These are phyloP conservation scores for Oryctolagus cuniculus DNA, from an alignment of 2,113 vertebrate species.

Conservation along the genomic window mOryCun1.1 NC_091434.1:75951501-75952000, in stretches of 20 bases:
- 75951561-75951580: neutral
- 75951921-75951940: neutral
- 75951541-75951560: neutral
- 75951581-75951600: neutral
- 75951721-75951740: neutral
- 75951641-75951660: neutral
- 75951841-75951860: neutral
- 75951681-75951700: neutral
- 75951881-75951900: neutral
- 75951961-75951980: neutral
- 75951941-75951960: neutral
- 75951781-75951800: neutral
- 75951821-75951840: neutral
- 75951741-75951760: neutral
- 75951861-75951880: neutral
- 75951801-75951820: no score
- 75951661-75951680: neutral
- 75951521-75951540: neutral
- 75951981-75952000: conserved; percentile 7
- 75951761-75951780: neutral
- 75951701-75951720: neutral
- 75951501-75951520: neutral
- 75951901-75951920: neutral
- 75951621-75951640: neutral
- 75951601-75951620: neutral